Conservation (phyloP, 1,140 invertebrate species). For the Dendroctonus valens region DNA sequence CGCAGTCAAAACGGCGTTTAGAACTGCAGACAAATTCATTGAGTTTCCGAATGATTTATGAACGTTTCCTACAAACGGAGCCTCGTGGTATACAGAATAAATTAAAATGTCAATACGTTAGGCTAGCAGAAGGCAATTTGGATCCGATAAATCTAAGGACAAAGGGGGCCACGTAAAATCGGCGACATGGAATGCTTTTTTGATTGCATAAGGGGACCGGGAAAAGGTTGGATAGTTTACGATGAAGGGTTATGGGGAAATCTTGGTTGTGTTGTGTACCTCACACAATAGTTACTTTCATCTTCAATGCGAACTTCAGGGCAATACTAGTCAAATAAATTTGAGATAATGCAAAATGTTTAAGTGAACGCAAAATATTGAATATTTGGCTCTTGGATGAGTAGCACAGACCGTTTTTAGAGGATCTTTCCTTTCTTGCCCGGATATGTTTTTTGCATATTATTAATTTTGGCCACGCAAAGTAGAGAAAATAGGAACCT, state of each 20-base stretch:
- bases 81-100: constrained; percentile 17
- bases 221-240: constrained; percentile 22
- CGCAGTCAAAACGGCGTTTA: constrained; percentile 32
- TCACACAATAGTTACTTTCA: too few relatives aligned
- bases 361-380: too few relatives aligned
- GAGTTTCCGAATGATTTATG: constrained; percentile 31
- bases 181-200: constrained; percentile 29
- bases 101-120: constrained; percentile 34
- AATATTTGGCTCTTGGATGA: too few relatives aligned
- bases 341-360: too few relatives aligned
- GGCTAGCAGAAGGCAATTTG: constrained; percentile 30
- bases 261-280: background rate
- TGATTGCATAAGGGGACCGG: constrained; percentile 17
- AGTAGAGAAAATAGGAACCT: too few relatives aligned
- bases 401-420: too few relatives aligned
- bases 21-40: constrained; percentile 34
- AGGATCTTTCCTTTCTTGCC: too few relatives aligned
- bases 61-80: background rate
- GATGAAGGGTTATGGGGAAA: constrained; percentile 17
- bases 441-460: too few relatives aligned
- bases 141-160: constrained; percentile 33
- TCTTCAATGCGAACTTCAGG: too few relatives aligned
- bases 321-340: too few relatives aligned
- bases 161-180: constrained; percentile 13
- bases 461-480: too few relatives aligned